Base-by-base conservation (phyloP, 1,140 invertebrate species). In the Eciton burchellii region DNA sequence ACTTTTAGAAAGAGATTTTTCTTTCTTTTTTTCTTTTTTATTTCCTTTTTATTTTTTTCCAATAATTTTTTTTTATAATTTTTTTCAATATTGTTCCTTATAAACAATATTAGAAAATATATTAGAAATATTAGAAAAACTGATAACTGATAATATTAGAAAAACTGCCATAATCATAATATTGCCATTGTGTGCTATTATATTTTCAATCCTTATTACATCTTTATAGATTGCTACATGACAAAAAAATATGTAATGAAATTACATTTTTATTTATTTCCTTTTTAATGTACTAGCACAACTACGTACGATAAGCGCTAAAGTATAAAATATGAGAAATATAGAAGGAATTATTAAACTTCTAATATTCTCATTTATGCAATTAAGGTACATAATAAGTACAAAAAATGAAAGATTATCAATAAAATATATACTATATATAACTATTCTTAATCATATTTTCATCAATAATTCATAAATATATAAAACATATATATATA, bases 371-470 rank as follows among this genome's bases (percentile, higher is more conserved):
- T 43, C 47, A 76, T 71, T 65, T 66, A n/a, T 26, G 70, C 11
- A 65, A 57, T 24, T 86, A 65, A 87, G 6, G 26, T 84, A 82
- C 45, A 71, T 49, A 66, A 66, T 87, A 86, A 87, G 84, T 87
- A 86, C 84, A 87, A 87, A 86, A 87, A 87, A 86, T 72, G 59
- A 29, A 79, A 79, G 21, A 45, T 43, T 70, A 79, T 45, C 12
- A 4, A 68, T 68, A 79, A 56, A 63, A 68, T 62, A 66, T 41
- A 66, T 54, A 16, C 16, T 14, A 62, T 65, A 77, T 54, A 45
- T 3, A 56, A 19, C 16, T 29, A 70, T 41, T 47, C 29, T 70
- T 68, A 68, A 70, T 45, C 35, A 79, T 70, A 79, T 79, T 79
- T 77, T 70, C 12, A 9, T 54, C 56, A 43, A 3, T 76, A 76